Base-by-base conservation (phyloP, 2,797 vertebrate species). In the Anniella stebbinsi region DNA sequence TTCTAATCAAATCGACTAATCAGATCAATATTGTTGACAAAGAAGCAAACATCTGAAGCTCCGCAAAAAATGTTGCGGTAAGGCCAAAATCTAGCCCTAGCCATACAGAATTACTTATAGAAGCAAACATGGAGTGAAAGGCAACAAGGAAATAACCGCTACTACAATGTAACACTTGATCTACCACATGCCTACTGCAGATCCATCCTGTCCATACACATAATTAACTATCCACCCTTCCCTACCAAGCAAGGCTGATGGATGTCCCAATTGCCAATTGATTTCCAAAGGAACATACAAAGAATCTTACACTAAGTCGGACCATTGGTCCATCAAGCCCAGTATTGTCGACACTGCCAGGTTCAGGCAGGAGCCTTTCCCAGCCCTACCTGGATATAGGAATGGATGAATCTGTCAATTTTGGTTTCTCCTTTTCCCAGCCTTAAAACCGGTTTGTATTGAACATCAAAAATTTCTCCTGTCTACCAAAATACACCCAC, bases 1-100 rank as follows among this genome's bases (percentile, higher is more conserved):
- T 94, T 95, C 92, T 97, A 97, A 97, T 97, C 96, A 97, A 95
- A 94, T 78, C 33, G 7, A 94, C 92, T 95, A 97, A 97, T 97
- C 97, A 97, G 94, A 96, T 92, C 94, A 95, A 96, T 96, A 95
- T 93, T 92, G 84, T 85, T 87, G 93, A 93, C 84, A 66, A 70
- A 54, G 91, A 91, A 92, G 80, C 54, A 91, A 95, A 78, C 89
- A 90, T 94, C 92, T 84, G 91, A 93, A 0, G 36, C 92, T 67
- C 88, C 0, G 0, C 25, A 88, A 88, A 91, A 91, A 91, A 94
- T 93, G 82, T 92, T 92, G 67, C 72, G 88, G 66, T 80, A 60
- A 89, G 87, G 92, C 88, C 84, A 91, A 93, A 89, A 90, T 91
- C 91, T 89, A 89, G 84, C 87, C 88, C 67, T 30, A 88, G 60